phyloP scores from a whole-genome alignment of 1,140 invertebrate genomes.

The Zaprionus davidi region DNA sequence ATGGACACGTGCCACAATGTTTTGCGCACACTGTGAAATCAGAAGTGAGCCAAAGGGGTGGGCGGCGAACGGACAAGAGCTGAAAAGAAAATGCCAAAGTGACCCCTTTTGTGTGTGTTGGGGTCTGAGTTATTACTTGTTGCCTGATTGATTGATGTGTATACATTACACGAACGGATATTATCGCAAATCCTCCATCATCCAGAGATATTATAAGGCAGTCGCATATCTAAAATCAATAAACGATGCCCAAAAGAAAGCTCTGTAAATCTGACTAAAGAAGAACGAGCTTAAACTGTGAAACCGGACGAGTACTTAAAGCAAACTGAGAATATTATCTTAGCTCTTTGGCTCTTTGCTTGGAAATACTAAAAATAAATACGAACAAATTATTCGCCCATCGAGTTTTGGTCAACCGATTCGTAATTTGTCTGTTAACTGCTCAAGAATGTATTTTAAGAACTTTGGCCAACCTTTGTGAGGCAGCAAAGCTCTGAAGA shows the following conservation, averaged over 20 bases:
- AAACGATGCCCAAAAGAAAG: slow-evolving; percentile 12
- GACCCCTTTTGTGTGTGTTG: slow-evolving; percentile 39
- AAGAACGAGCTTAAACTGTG: slow-evolving; percentile 2
- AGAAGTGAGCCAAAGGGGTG: neutral
- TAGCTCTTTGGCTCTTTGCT: neutral
- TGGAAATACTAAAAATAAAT: neutral
- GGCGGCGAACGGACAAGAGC: slow-evolving; percentile 12
- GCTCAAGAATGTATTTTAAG: slow-evolving; percentile 1
- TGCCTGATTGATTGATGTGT: slow-evolving; percentile 74
- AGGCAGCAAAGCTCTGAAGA: neutral
- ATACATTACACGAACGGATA: slow-evolving; percentile 51
- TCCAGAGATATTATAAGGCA: slow-evolving; percentile 12
- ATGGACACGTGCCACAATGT: slow-evolving; percentile 57
- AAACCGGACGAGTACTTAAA: neutral
- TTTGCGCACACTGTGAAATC: slow-evolving; percentile 6
- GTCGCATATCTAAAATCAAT: slow-evolving; percentile 25
- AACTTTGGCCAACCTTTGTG: neutral
- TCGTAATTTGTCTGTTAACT: slow-evolving; percentile 14
- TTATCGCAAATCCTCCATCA: slow-evolving; percentile 39
- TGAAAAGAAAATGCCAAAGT: slow-evolving; percentile 26
- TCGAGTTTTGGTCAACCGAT: neutral
- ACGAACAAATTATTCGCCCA: neutral
- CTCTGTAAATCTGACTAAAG: slow-evolving; percentile 3
- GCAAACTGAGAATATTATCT: neutral
- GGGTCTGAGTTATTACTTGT: slow-evolving; percentile 74